Conservation (phyloP, 2,113 vertebrate species). For the Chroicocephalus ridibundus region DNA sequence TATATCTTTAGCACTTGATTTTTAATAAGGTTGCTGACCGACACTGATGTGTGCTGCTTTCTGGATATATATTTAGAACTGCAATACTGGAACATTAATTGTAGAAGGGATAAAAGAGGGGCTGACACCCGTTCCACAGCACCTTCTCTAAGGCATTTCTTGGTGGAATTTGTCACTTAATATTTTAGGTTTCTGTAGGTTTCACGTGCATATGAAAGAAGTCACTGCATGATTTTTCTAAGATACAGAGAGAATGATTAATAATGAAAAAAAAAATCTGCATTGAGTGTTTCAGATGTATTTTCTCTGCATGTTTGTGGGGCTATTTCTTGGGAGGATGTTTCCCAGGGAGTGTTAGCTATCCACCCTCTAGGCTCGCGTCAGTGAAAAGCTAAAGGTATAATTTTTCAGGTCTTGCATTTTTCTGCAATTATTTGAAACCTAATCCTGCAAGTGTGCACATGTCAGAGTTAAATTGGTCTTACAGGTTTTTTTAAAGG, state of each 20-base stretch:
- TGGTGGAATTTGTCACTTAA: not conserved
- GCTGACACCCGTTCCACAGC: not conserved
- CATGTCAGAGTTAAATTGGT: not conserved
- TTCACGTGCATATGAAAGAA: not conserved
- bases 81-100: not conserved
- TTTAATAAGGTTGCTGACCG: not conserved
- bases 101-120: not conserved
- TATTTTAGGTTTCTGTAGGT: not conserved
- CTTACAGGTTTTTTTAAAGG: not conserved
- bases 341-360: not conserved
- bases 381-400: not conserved
- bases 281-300: not conserved
- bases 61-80: not conserved
- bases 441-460: not conserved
- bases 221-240: not conserved
- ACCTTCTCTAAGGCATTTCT: not conserved
- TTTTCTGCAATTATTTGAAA: not conserved
- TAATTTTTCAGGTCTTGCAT: not conserved
- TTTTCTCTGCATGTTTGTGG: not conserved
- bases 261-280: not conserved
- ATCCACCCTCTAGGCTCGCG: not conserved
- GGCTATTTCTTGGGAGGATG: not conserved
- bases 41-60: not conserved
- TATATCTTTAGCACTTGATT: not conserved
- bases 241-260: not conserved